Evolutionary conservation across 2,113 vertebrate genomes (phyloP).

Genomic region (Anhinga rufa): DNA sequence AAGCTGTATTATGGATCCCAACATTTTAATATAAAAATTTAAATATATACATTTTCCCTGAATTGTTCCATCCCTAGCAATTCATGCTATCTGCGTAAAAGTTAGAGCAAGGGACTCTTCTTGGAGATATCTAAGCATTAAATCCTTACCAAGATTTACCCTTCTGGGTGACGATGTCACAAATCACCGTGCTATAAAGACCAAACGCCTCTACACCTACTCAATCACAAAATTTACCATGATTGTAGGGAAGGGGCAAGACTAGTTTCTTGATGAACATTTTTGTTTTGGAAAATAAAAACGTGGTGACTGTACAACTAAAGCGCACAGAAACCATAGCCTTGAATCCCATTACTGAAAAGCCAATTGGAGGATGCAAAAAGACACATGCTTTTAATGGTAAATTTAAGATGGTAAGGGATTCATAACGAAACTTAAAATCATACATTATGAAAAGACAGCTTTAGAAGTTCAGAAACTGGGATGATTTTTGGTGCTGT

Average conservation of each 20-base stretch:
- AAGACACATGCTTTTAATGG: neutral
- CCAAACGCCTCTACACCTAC: neutral
- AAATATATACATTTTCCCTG: slow-evolving; percentile 42
- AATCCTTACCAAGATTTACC: neutral
- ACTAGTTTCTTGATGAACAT: neutral
- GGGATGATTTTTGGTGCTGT: slow-evolving; percentile 9
- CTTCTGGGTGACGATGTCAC: neutral
- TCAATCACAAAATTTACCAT: neutral
- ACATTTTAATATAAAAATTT: slow-evolving; percentile 29
- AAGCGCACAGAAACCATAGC: neutral
- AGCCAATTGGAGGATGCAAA: neutral
- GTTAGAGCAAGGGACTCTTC: neutral
- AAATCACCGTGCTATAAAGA: neutral
- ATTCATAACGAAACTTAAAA: neutral
- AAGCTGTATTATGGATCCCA: slow-evolving; percentile 28
- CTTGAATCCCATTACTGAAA: neutral
- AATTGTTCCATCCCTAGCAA: slow-evolving; percentile 4
- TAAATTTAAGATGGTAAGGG: neutral
- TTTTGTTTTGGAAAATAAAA: neutral
- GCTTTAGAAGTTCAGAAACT: neutral
- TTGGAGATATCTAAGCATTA: neutral
- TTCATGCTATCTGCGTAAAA: neutral
- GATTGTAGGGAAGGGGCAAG: neutral
- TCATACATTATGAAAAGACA: neutral
- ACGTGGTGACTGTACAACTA: neutral